Evolutionary conservation across 2,113 vertebrate species (phyloP).

Genomic region (Arizona elegans): DNA sequence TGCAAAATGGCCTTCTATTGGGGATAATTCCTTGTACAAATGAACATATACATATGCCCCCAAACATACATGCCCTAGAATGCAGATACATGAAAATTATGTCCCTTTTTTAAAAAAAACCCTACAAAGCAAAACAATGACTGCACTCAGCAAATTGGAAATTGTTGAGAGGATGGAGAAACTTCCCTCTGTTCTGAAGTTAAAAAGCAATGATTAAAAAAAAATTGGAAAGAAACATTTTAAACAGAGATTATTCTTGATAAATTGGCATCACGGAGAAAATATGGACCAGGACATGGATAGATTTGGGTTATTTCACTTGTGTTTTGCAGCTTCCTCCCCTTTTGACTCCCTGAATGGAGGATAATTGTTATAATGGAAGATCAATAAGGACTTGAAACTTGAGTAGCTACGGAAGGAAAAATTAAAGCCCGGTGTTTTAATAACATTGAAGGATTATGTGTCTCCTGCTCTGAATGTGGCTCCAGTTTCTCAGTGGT

Average conservation of each 20-base stretch:
- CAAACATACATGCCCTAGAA: neutral
- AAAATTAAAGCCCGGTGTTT: slow-evolving; percentile 58
- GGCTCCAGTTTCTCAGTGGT: slow-evolving; percentile 50
- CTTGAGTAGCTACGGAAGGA: slow-evolving; percentile 39
- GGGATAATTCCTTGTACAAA: neutral
- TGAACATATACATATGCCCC: neutral
- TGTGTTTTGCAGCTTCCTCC: slow-evolving; percentile 18
- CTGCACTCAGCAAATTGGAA: neutral
- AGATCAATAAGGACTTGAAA: slow-evolving; percentile 70
- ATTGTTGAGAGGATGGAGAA: neutral
- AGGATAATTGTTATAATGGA: slow-evolving; percentile 60
- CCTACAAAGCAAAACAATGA: neutral
- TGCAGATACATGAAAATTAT: neutral
- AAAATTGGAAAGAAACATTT: neutral
- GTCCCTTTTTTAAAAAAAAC: neutral
- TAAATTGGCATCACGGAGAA: neutral
- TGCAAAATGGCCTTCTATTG: neutral
- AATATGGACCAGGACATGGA: slow-evolving; percentile 11
- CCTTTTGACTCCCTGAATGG: slow-evolving; percentile 25
- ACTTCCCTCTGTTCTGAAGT: neutral
- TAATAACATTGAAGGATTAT: slow-evolving; percentile 64
- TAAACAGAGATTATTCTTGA: neutral
- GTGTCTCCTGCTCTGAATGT: slow-evolving; percentile 46
- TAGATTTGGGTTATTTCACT: slow-evolving; percentile 20
- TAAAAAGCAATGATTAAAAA: too few species aligned